Conservation (phyloP, 2,113 vertebrate genomes). For the Larimichthys polyactis region DNA sequence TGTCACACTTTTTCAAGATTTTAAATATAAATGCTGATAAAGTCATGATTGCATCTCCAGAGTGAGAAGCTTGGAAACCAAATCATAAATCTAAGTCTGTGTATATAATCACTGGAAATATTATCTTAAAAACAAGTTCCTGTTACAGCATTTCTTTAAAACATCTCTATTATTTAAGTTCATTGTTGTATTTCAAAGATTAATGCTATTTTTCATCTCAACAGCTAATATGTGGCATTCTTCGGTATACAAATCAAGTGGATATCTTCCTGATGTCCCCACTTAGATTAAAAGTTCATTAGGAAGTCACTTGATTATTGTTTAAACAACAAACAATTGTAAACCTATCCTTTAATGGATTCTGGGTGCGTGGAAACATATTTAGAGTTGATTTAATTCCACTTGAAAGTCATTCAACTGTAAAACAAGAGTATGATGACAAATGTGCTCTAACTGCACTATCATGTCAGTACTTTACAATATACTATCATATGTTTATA, state of each 20-base stretch:
- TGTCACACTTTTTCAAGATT: background rate
- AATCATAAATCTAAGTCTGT: too few species aligned
- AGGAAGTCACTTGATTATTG: background rate
- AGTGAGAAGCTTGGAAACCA: too few species aligned
- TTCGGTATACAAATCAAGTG: background rate
- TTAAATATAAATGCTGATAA: too few species aligned
- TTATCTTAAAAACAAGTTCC: background rate
- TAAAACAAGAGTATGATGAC: background rate
- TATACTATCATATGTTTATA: background rate
- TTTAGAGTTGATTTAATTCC: too few species aligned
- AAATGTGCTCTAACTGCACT: background rate
- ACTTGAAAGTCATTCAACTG: too few species aligned
- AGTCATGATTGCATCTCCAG: background rate
- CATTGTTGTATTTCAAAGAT: background rate
- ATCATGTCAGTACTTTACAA: slow-evolving; percentile 2
- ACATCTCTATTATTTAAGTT: background rate
- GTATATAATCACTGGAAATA: background rate
- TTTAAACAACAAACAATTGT: background rate
- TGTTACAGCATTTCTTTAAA: background rate
- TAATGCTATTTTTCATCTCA: background rate
- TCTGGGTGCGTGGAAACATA: too few species aligned
- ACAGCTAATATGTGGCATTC: background rate
- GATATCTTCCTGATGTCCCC: background rate
- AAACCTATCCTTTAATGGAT: too few species aligned
- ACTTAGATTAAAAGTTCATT: background rate